Conservation (phyloP, 2,888 invertebrate genomes). For the Cyclophora punctaria region DNA sequence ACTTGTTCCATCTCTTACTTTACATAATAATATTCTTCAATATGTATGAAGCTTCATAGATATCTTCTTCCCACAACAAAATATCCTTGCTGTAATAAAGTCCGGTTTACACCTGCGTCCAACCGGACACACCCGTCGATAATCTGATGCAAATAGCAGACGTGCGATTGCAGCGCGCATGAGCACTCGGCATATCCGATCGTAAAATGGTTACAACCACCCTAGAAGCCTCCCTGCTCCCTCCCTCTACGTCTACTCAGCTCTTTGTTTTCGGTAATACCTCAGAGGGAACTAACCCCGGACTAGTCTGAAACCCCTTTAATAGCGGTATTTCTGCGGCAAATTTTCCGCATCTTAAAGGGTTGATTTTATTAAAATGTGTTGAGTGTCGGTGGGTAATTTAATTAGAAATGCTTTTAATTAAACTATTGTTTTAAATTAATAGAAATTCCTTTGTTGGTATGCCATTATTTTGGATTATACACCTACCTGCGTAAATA, state of each 20-base stretch:
- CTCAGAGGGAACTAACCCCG: constrained; percentile 52
- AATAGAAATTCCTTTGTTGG: too few species aligned
- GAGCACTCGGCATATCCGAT: constrained; percentile 64
- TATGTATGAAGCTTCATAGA: too few species aligned
- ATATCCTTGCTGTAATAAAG: constrained; percentile 5
- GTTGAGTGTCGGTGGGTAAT: constrained; percentile 16
- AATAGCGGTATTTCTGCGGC: constrained; percentile 59
- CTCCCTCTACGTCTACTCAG: constrained; percentile 45
- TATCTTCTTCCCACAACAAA: not conserved
- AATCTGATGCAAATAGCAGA: constrained; percentile 66
- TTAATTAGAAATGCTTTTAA: too few species aligned
- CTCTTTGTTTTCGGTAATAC: constrained; percentile 69
- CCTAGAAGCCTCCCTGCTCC: constrained; percentile 17
- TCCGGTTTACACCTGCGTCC: constrained; percentile 14
- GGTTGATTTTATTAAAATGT: constrained; percentile 48
- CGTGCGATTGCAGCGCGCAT: constrained; percentile 59
- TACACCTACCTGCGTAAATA: too few species aligned
- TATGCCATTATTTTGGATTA: too few species aligned
- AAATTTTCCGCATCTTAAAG: constrained; percentile 47
- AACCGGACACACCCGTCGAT: constrained; percentile 44
- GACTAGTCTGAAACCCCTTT: constrained; percentile 66
- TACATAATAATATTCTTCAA: too few species aligned
- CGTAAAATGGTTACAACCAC: constrained; percentile 69
- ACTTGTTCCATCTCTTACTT: too few species aligned
- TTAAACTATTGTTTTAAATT: too few species aligned